phyloP scores from a whole-genome alignment of 2,797 vertebrate species.

The Brotula barbata region DNA sequence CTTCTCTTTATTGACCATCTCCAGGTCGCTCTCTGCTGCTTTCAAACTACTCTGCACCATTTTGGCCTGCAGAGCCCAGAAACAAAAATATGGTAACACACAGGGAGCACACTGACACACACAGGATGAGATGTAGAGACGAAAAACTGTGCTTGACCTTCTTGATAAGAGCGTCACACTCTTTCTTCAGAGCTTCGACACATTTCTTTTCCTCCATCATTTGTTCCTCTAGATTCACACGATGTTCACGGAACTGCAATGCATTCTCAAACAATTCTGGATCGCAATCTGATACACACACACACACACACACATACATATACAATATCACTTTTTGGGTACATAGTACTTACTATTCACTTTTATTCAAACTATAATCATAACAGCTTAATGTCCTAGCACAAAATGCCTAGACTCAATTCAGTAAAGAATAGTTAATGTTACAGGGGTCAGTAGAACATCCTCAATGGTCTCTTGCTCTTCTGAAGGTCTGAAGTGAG shows the following conservation, averaged over 20 bases:
- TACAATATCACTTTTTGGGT: not conserved
- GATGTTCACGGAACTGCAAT: conserved; percentile 81
- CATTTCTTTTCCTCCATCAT: conserved; percentile 82
- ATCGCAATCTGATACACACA: conserved; percentile 80
- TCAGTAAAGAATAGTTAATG: no score
- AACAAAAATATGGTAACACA: not conserved
- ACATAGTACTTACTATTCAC: no score
- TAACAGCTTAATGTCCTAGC: no score
- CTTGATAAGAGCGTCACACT: conserved; percentile 78
- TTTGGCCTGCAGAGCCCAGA: conserved; percentile 78
- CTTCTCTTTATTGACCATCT: conserved; percentile 88
- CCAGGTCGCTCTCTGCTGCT: conserved; percentile 78
- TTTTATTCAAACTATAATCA: no score
- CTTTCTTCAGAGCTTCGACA: conserved; percentile 80
- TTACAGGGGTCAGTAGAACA: no score
- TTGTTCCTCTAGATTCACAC: conserved; percentile 83
- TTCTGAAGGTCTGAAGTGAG: no score
- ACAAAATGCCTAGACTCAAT: no score
- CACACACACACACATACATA: conserved; percentile 30
- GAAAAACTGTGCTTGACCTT: conserved; percentile 75
- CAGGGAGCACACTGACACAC: not conserved
- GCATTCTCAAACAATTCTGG: conserved; percentile 81
- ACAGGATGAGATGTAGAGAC: not conserved
- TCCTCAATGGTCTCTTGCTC: no score
- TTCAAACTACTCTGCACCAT: conserved; percentile 70